Base-by-base conservation (phyloP, 2,797 vertebrate species). In the Iguana delicatissima region DNA sequence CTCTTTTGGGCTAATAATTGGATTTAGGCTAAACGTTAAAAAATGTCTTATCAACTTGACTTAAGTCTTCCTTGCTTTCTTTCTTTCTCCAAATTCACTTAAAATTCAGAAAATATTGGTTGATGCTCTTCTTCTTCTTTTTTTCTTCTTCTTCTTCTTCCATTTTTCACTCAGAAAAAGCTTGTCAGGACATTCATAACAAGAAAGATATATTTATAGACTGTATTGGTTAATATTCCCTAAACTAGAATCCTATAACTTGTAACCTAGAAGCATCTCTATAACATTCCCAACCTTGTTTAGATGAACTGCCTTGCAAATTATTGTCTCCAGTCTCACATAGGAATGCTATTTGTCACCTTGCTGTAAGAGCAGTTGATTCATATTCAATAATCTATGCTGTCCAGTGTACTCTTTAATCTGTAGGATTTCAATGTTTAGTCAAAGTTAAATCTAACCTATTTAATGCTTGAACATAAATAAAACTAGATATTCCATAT, bases 11-110 rank as follows among this genome's bases (percentile, higher is more conserved):
- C 67, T 69, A 69, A 32, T 10, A 13, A 29, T 69, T 69, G 67
- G 67, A 32, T 69, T 62, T 62, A 22, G 20, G 18, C 59, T 62
- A 62, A 46, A 62, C 4, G 94, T 5, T 20, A 12, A 12, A 85
- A 8, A 83, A 7, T 1, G 59, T 35, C 67, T 52, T 29, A 26
- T 57, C 79, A 62, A 1, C 0, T 2, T 62, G 69, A 72, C 79
- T 89, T 84, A 38, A 90, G 50, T 13, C 2, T 59, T 26, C 69
- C 79, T 90, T 93, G 42, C 42, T 3, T 42, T 24, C 50, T 35
- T 16, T 64, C 72, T 89, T 92, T 42, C n/a, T 29, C 62, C 59
- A 29, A 84, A 86, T 57, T 64, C 80, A 93, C 35, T 9, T 38
- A 86, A 90, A 59, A 0, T 24, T 79, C 74, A 79, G 59, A 87